Evolutionary conservation across 2,888 invertebrate genomes (phyloP), one percentile per base, ranked within the genome.

Genomic region (Drosophila peninsularis): DNA sequence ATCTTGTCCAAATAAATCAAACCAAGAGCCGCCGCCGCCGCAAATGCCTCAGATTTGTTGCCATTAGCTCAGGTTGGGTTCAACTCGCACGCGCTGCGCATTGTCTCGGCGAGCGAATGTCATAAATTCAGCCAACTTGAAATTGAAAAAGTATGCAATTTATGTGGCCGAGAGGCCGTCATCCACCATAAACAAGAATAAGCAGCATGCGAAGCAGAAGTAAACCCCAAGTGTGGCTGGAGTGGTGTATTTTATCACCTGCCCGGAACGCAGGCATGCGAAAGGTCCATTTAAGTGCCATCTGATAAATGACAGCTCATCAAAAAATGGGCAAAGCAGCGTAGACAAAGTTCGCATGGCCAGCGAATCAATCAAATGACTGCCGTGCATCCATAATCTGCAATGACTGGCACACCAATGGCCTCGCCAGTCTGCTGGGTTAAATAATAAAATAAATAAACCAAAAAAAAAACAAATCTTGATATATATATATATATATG

Each of bases 1-100:
- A 82, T 87, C 67, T 83, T 80, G 87, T 74, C 65, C 61, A 87
- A 83, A 87, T 82, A 82, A 82, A 82, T 82, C 74, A 82, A 77
- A 63, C 36, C 10, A 49, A 9, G 37, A 7, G 13, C 11, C 42
- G 30, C 10, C 39, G 1, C 17, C 36, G n/a, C 37, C n/a, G 19
- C 19, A 14, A 34, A 71, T 71, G 64, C 61, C 55, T 69, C 67
- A 64, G 80, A 80, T 80, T 85, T 79, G 69, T 64, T 65, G 67
- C 70, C 83, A 80, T 86, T 71, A 86, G 64, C 80, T 55, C 56
- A 45, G 58, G 64, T 37, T 37, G 57, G 41, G 34, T 13, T 27
- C 49, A 37, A 14, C 60, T 21, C 11, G 13, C 19, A 30, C 21
- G 11, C 17, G 30, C 19, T 10, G 27, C 32, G 14, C 30, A 27